These are phyloP conservation scores for Piscicola geometra DNA, from an alignment of 2,888 invertebrate genomes.

Conservation along the genomic window DNA sequence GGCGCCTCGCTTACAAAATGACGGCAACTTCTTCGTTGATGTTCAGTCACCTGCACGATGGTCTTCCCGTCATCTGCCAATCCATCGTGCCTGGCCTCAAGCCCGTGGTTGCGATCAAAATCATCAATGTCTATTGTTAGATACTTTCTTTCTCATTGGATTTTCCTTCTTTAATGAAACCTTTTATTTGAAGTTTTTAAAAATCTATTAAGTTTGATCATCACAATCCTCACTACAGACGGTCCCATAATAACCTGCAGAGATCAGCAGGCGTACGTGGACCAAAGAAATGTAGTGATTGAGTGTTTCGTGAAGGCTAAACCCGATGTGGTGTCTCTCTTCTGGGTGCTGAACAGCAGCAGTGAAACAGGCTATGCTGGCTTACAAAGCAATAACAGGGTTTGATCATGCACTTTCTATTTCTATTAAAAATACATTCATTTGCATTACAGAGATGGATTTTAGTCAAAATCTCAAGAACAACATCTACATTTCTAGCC, in stretches of 20 bases:
- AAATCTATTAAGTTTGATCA: no score
- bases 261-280: not conserved
- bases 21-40: not conserved
- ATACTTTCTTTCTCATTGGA: not conserved
- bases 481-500: no score
- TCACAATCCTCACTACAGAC: not conserved
- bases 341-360: not conserved
- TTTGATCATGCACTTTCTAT: no score
- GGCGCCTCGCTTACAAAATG: not conserved
- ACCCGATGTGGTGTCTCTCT: not conserved
- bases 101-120: not conserved
- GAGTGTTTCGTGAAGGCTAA: not conserved
- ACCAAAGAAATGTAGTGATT: not conserved
- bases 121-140: slow-evolving; percentile 5
- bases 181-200: no score
- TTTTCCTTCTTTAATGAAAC: no score
- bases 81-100: not conserved
- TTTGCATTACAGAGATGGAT: no score
- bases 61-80: not conserved
- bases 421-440: no score
- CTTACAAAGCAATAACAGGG: not conserved
- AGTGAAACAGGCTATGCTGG: not conserved
- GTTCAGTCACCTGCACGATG: not conserved
- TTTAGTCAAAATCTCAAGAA: no score
- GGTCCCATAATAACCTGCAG: not conserved